Evolutionary conservation across 1,140 invertebrate species (phyloP), one percentile per base, ranked within the genome.

Genomic region (Drosophila arizonae): DNA sequence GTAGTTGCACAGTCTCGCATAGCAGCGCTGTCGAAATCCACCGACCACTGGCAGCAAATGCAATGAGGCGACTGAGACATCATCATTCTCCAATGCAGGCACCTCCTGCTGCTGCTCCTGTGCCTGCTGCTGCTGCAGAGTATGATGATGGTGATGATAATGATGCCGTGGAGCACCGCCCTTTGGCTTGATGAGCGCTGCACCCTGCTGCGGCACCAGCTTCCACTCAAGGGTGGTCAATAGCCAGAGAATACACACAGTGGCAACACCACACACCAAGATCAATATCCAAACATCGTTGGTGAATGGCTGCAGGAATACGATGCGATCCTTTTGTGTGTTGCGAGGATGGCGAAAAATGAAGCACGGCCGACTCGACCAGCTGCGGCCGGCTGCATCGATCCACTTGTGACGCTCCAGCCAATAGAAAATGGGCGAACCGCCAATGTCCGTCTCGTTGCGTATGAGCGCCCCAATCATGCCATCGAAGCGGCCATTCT

Each of bases 301-400:
- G 1, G 92, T 92, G 21, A 95, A 92, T 0, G 94, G 94, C 33
- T 93, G 91, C 0, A 93, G 90, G 68, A 94, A 95, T 17, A 94
- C 93, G 67, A 94, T 94, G 58, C 92, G 92, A 73, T 95, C 91
- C 15, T 93, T 92, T 76, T 92, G 93, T 3, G 92, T 93, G 2
- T 94, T 95, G 71, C 95, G 93, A 0, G 95, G 95, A 90, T 95
- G 94, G 6, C 94, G 93, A 67, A 95, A 94, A 41, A 95, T 94
- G 69, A 95, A 94, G 57, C 92, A 93, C 2, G 93, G 92, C 60
- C 84, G 77, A 57, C 84, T 88, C 2, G 84, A 88, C 93, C 94
- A 95, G 4, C 94, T 94, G 50, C 93, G 92, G 1, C 93, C 92
- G 0, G 94, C 94, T 66, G 93, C 95, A 78, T 95, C 94, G 28